Evolutionary conservation across 1,140 invertebrate genomes (phyloP).

Genomic region (Globodera rostochiensis): DNA sequence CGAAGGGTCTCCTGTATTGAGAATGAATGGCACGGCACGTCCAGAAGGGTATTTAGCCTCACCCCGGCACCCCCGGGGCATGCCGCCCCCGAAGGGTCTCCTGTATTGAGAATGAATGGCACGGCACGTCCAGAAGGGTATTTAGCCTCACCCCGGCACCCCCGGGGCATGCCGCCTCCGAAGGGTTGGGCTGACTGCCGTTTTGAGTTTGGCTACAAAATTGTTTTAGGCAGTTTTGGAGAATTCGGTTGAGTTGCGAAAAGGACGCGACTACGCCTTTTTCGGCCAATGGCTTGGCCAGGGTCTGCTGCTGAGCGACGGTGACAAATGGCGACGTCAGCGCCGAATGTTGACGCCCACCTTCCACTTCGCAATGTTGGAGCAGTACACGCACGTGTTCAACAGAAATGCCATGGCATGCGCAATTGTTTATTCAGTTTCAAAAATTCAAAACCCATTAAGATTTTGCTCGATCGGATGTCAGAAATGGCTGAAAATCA

Average conservation of each 20-base stretch:
- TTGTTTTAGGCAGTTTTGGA: slow-evolving; percentile 31
- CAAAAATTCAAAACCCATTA: background rate
- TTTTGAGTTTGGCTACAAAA: background rate
- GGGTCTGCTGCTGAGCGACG: slow-evolving; percentile 68
- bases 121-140: background rate
- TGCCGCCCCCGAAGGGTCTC: background rate
- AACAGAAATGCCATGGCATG: background rate
- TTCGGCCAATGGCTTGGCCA: slow-evolving; percentile 43
- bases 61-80: too few relatives aligned
- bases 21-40: too few relatives aligned
- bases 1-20: too few relatives aligned
- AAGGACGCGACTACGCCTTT: slow-evolving; percentile 43
- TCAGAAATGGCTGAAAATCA: background rate
- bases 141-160: too few relatives aligned
- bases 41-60: background rate
- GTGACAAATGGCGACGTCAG: slow-evolving; percentile 77
- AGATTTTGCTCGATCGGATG: background rate
- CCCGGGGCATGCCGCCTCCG: too few relatives aligned
- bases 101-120: too few relatives aligned
- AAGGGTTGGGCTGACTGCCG: background rate
- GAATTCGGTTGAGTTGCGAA: slow-evolving; percentile 43
- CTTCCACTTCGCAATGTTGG: slow-evolving; percentile 84
- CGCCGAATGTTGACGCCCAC: slow-evolving; percentile 85
- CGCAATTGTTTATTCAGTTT: background rate
- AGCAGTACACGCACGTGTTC: slow-evolving; percentile 73